Evolutionary conservation across 2,113 vertebrate species (phyloP), one percentile per base, ranked within the genome.

Genomic region (Cebus imitator): DNA sequence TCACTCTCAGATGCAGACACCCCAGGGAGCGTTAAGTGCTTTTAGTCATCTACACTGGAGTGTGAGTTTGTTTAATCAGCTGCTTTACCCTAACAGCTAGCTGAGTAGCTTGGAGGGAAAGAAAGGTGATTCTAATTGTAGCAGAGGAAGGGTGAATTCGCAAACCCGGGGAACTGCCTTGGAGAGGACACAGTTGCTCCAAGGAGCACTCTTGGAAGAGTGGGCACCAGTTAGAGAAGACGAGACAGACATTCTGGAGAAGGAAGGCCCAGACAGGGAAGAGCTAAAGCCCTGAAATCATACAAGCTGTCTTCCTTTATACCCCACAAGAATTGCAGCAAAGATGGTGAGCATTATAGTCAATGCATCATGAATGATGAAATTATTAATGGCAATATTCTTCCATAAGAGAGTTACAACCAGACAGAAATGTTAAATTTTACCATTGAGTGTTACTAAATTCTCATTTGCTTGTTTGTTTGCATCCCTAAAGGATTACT

Each of bases 51-150:
- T 95, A 97, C 94, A 76, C 70, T 82, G 66, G 79, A 90, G 96
- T 96, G 83, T 96, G 95, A 96, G 95, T 97, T 97, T 97, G 95
- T 97, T 98, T 97, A 97, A 97, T 97, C 97, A 97, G 96, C 96
- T 97, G 97, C 68, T 87, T 94, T 90, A 61, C 75, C 52, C 96
- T 50, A 94, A 76, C 64, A 91, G 96, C 78, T 40, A 86, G 72
- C 90, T 84, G 50, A 93, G 70, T 43, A 37, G 45, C 79, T 83
- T 52, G 35, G 61, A 81, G 57, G 70, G 20, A 87, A 93, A 92
- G 68, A 91, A 84, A 16, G 75, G 83, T 10, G 8, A 32, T 87
- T 87, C 84, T 84, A 57, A 95, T 52, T 68, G 80, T n/a, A 90
- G 84, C 66, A 73, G 30, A 94, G 61, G 37, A 83, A 86, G 76